Evolutionary conservation across 2,888 invertebrate species (phyloP).

Genomic region (Erebia epiphron): DNA sequence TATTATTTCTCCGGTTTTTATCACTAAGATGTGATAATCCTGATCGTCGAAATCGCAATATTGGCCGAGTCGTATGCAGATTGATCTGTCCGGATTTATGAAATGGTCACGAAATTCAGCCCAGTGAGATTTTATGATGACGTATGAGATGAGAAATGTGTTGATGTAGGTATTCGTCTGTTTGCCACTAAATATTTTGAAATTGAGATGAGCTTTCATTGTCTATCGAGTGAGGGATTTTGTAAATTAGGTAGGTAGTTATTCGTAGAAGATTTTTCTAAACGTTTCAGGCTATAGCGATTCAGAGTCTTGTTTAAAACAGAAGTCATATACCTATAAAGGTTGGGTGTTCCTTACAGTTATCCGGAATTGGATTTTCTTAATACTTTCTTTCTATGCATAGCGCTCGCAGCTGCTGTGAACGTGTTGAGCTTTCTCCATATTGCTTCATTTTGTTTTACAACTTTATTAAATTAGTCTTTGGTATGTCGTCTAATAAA

Average conservation of each 20-base stretch:
- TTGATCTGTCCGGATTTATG: no score
- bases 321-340: neutral
- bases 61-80: no score
- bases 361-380: constrained; percentile 37
- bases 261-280: neutral
- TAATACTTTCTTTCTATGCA: constrained; percentile 42
- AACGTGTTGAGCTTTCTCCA: constrained; percentile 40
- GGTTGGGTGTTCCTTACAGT: constrained; percentile 15
- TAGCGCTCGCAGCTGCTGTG: constrained; percentile 45
- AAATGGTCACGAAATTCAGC: no score
- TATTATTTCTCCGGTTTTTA: no score
- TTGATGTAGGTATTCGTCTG: no score
- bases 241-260: neutral
- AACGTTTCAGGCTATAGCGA: neutral
- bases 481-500: constrained; percentile 1
- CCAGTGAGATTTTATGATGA: no score
- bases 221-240: neutral
- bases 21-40: no score
- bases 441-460: constrained; percentile 41
- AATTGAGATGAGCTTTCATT: no score
- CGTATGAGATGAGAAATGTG: no score
- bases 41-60: no score
- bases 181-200: no score
- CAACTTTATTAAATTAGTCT: constrained; percentile 38
- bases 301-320: constrained; percentile 13